phyloP scores from a whole-genome alignment of 2,797 vertebrate species.

The Periparus ater region DNA sequence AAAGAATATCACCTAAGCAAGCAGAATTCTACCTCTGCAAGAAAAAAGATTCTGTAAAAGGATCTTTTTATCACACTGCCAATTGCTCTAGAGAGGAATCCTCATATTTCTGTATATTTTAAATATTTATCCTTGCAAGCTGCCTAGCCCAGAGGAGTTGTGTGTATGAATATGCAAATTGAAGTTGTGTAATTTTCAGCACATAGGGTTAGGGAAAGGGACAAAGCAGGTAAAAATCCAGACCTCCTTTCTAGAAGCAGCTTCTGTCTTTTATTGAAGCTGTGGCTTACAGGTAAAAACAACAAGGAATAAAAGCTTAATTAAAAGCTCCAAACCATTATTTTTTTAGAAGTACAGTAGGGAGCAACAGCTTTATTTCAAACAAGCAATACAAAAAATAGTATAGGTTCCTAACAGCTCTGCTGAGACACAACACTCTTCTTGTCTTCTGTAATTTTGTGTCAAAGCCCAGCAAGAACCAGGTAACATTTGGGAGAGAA shows the following conservation, averaged over 20 bases:
- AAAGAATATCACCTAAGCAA: neutral
- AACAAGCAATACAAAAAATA: neutral
- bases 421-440: neutral
- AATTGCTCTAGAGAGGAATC: neutral
- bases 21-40: neutral
- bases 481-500: neutral
- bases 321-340: neutral
- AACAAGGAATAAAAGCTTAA: neutral
- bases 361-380: neutral
- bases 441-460: neutral
- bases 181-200: constrained; percentile 9
- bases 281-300: neutral
- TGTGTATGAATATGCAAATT: neutral
- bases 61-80: neutral
- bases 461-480: neutral
- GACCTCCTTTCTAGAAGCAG: neutral
- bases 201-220: neutral
- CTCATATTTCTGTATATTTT: neutral
- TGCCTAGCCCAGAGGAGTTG: neutral
- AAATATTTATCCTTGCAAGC: constrained; percentile 37
- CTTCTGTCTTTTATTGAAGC: neutral
- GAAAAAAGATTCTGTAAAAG: neutral
- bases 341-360: neutral
- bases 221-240: neutral
- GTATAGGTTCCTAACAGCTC: neutral